phyloP scores from a whole-genome alignment of 2,113 vertebrate species.

The Gallinago paraguaiae region DNA sequence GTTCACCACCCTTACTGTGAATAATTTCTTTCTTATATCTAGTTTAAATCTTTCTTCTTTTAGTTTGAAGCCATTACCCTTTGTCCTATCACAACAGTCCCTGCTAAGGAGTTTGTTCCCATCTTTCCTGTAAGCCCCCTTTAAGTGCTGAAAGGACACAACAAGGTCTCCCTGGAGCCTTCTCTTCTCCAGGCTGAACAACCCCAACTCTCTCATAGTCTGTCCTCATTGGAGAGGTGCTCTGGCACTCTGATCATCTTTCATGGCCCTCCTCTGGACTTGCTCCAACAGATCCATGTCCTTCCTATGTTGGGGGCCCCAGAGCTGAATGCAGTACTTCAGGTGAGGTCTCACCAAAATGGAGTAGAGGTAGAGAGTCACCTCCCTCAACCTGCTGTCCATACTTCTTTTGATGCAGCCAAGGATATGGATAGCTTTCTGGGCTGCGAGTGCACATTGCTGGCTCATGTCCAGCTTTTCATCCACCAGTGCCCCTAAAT shows the following conservation, averaged over 20 bases:
- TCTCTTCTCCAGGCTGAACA: not conserved
- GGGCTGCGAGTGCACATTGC: not conserved
- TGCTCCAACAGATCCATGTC: not conserved
- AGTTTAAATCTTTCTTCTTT: not conserved
- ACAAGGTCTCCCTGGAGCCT: not conserved
- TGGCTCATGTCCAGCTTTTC: not conserved
- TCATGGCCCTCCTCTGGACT: not conserved
- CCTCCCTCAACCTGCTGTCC: not conserved
- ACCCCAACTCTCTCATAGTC: not conserved
- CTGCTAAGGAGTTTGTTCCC: not conserved
- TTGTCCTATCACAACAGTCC: fast-evolving
- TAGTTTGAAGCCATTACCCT: not conserved
- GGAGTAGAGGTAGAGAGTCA: not conserved
- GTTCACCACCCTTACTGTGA: not conserved
- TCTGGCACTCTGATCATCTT: not conserved
- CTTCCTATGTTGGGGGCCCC: not conserved
- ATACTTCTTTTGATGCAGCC: not conserved
- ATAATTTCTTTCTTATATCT: not conserved
- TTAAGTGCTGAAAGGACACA: not conserved
- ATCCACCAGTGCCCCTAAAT: not conserved
- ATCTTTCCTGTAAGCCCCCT: not conserved
- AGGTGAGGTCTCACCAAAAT: not conserved
- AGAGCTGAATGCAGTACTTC: not conserved
- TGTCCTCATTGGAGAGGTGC: not conserved
- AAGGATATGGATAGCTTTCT: not conserved